Base-by-base conservation (phyloP, 1,140 invertebrate species). In the Paramacrobiotus metropolitanus region DNA sequence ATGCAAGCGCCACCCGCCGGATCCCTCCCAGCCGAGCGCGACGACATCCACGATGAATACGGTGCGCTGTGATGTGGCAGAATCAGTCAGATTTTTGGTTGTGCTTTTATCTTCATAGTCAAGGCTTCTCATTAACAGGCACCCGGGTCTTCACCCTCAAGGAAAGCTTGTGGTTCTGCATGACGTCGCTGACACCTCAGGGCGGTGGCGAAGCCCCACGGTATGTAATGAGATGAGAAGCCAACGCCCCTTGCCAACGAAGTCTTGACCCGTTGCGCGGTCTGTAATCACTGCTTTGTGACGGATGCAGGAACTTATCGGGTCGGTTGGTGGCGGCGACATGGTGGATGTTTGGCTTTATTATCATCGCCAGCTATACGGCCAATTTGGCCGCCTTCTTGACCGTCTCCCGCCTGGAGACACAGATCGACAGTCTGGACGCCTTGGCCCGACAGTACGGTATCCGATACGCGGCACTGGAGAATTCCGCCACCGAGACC, bases 291-390 rank as follows among this genome's bases (percentile, higher is more conserved):
- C n/a, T n/a, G n/a, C n/a, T n/a, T n/a, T n/a, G n/a, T n/a, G n/a
- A n/a, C n/a, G n/a, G n/a, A n/a, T 34, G 28, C 30, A 89, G 90
- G 69, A 91, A 91, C 74, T 74, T 94, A 0, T 93, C 87, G 0
- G 91, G 90, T 0, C 78, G 89, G 62, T 75, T 95, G 0, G 83
- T 95, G 0, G 91, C 89, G 0, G 91, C 89, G 1, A 93, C 89
- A 0, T 95, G 91, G 91, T 96, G 92, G 92, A 73, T 95, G 2
- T 95, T 95, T 73, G 89, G 89, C 1, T 95, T 95, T 72, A 93
- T 95, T 68, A 90, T 96, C 55, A 94, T 95, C 68, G 90, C 91
- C n/a, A 93, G 89, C 0, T 96, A 96, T 72, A 95, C 92, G 0
- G 92, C 92, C 3, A 96, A 95, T 74, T 78, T 95, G 67, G 91